Evolutionary conservation across 2,888 invertebrate species (phyloP).

Genomic region (Coremacera marginata): DNA sequence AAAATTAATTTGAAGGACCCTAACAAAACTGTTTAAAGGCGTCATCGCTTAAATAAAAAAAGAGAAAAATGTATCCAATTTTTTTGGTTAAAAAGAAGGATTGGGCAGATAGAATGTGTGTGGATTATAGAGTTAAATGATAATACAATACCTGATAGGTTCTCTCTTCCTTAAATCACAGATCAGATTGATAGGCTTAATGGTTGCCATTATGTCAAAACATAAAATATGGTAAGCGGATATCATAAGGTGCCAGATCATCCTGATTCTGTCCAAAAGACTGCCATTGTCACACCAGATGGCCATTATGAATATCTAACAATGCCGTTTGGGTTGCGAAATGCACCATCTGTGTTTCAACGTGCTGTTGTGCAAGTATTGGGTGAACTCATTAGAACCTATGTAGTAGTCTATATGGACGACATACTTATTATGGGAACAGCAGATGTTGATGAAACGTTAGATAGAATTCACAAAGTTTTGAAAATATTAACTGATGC

Average conservation of each 20-base stretch:
- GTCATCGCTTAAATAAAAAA: background rate
- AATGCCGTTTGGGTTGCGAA: conserved; percentile 36
- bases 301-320: conserved; percentile 39
- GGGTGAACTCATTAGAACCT: conserved; percentile 36
- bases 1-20: background rate
- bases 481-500: background rate
- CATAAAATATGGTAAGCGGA: conserved; percentile 40
- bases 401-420: conserved; percentile 38
- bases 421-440: conserved; percentile 33
- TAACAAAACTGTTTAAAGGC: background rate
- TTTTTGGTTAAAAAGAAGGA: background rate
- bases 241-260: conserved; percentile 39
- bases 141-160: conserved; percentile 12
- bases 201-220: conserved; percentile 4
- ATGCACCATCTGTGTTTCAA: conserved; percentile 35
- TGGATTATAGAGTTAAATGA: background rate
- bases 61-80: background rate
- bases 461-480: background rate
- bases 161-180: conserved; percentile 14
- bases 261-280: conserved; percentile 37
- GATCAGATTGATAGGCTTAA: conserved; percentile 5
- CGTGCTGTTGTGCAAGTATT: conserved; percentile 31
- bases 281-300: conserved; percentile 39
- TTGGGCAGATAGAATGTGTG: background rate
- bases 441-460: background rate